phyloP scores from a whole-genome alignment of 2,888 invertebrate species.

The Steinernema hermaphroditum region DNA sequence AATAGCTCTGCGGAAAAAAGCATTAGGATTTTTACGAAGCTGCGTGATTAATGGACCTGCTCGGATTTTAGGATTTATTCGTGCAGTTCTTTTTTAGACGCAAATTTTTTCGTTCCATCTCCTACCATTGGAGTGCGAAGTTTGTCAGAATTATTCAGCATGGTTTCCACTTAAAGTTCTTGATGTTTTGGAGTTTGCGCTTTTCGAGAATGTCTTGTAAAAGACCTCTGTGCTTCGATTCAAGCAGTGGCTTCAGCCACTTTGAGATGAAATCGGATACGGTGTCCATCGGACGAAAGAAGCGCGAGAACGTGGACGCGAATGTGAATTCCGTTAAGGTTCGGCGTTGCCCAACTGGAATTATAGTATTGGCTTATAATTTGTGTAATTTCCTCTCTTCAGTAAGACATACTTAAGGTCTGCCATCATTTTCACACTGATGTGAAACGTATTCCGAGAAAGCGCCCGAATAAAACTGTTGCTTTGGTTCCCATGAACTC shows the following conservation, averaged over 20 bases:
- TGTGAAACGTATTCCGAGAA: neutral
- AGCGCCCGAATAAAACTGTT: neutral
- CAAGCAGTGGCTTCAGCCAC: neutral
- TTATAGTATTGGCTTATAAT: neutral
- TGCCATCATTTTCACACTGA: neutral
- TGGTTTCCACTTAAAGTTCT: too few relatives aligned
- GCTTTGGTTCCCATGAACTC: constrained; percentile 27
- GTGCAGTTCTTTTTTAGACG: too few relatives aligned
- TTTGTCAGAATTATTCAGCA: too few relatives aligned
- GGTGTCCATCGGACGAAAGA: neutral
- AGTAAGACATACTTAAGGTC: neutral
- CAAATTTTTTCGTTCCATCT: too few relatives aligned
- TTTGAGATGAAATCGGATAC: constrained; percentile 4
- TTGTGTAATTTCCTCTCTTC: neutral
- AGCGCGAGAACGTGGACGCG: neutral
- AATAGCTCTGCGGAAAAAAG: neutral
- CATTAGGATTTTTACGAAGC: neutral
- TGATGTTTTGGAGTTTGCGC: too few relatives aligned
- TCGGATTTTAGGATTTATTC: constrained; percentile 2
- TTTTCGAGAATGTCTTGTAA: too few relatives aligned
- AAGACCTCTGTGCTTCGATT: neutral
- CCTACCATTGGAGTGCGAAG: too few relatives aligned
- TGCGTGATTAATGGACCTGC: constrained; percentile 20
- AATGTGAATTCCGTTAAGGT: neutral
- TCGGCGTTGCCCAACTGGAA: neutral